Percentiles rank a stretch among this genome's conserved stretches.
Evolutionary conservation across 1,140 invertebrate species (phyloP).

Genomic region (Pogonus chalceus): DNA sequence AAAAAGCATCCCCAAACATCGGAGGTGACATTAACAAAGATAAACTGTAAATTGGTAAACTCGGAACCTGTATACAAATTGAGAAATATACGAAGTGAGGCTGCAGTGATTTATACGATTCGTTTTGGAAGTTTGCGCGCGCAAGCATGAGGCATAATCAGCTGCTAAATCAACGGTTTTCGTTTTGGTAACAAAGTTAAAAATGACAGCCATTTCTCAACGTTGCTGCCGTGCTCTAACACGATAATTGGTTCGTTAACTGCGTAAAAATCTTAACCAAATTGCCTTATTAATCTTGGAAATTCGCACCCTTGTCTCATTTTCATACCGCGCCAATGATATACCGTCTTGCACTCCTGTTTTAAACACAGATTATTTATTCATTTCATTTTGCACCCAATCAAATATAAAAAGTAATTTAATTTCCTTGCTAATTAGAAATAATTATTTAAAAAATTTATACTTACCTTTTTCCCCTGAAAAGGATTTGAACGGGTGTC

Average conservation of each 20-base stretch:
- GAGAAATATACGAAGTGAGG: conserved; percentile 21
- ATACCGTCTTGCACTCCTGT: too few species aligned
- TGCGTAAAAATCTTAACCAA: conserved; percentile 6
- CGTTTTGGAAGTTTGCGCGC: background rate
- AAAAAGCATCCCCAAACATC: background rate
- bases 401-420: too few species aligned
- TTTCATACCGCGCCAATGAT: too few species aligned
- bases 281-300: background rate
- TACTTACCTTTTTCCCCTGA: too few species aligned
- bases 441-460: too few species aligned
- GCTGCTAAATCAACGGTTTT: conserved; percentile 1
- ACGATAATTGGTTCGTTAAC: conserved; percentile 6
- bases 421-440: too few species aligned
- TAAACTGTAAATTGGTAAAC: conserved; percentile 22
- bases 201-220: conserved; percentile 3
- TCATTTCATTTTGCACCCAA: too few species aligned
- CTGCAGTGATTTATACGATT: conserved; percentile 19
- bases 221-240: background rate
- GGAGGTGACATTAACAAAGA: conserved; percentile 18
- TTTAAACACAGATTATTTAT: too few species aligned
- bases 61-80: conserved; percentile 19
- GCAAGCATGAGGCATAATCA: background rate
- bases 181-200: conserved; percentile 6
- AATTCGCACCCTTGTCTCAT: background rate
- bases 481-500: too few species aligned